phyloP scores from a whole-genome alignment of 2,113 vertebrate genomes.

The Podarcis cretensis region DNA sequence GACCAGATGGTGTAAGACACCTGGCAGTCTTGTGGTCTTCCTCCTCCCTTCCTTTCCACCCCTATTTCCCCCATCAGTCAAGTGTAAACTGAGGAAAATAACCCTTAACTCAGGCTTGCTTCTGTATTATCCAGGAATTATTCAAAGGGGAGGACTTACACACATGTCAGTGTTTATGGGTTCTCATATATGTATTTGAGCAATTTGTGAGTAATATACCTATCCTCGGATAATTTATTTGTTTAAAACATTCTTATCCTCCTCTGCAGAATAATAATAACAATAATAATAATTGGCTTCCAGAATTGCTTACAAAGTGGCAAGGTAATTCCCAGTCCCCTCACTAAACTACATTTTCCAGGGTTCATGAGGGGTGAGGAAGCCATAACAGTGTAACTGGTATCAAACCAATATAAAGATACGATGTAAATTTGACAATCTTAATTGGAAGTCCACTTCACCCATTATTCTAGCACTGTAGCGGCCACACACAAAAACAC shows the following conservation, averaged over 20 bases:
- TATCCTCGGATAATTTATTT: background rate
- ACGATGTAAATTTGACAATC: background rate
- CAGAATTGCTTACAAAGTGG: too few species aligned
- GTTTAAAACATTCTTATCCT: too few species aligned
- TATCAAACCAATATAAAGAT: background rate
- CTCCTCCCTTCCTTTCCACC: background rate
- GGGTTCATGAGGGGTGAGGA: background rate
- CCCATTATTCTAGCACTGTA: background rate
- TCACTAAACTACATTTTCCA: background rate
- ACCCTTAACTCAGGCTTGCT: background rate
- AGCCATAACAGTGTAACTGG: background rate
- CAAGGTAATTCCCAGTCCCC: background rate
- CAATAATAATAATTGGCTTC: too few species aligned
- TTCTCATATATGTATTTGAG: background rate
- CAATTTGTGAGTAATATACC: background rate
- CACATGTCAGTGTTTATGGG: background rate
- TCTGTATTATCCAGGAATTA: background rate
- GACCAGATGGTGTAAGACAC: background rate
- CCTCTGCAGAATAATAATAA: too few species aligned
- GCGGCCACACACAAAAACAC: background rate
- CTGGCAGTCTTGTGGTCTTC: background rate
- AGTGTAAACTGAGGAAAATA: background rate
- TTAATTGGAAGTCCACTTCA: background rate
- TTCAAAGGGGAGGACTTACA: background rate
- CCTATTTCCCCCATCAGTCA: too few species aligned